A percentile compares a stretch with the other conserved stretches of the same genome.
Conservation (phyloP, 1,140 invertebrate species). For the Nautilus pompilius region DNA sequence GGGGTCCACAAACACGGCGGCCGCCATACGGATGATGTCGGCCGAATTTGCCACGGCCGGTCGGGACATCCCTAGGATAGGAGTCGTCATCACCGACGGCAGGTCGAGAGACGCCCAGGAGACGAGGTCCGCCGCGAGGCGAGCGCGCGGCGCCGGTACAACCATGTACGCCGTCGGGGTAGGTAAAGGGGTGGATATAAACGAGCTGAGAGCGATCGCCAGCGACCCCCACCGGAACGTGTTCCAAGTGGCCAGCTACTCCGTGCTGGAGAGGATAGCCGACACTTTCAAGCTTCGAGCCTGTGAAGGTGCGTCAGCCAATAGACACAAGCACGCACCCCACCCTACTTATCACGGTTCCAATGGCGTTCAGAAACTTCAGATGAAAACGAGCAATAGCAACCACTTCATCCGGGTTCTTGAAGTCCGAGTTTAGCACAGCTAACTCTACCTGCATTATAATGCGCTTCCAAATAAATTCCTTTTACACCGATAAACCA, state of each 20-base stretch:
- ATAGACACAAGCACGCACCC: no score
- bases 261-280: constrained; percentile 21
- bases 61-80: background rate
- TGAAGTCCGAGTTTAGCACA: no score
- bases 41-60: background rate
- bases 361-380: no score
- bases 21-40: constrained; percentile 18
- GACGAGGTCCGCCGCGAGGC: constrained; percentile 21
- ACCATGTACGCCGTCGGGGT: constrained; percentile 35
- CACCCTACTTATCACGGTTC: no score
- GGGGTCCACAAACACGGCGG: constrained; percentile 32
- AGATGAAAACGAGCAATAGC: no score
- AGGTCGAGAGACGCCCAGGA: constrained; percentile 8
- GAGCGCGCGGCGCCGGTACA: constrained; percentile 4
- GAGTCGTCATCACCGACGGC: constrained; percentile 11
- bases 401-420: no score
- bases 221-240: constrained; percentile 20
- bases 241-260: constrained; percentile 24
- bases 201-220: constrained; percentile 29
- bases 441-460: no score
- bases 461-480: no score
- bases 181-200: constrained; percentile 15
- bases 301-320: constrained; percentile 27
- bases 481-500: no score
- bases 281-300: constrained; percentile 18